A percentile compares a stretch with the other conserved stretches of the same genome.
These are phyloP conservation scores for Unio delphinus DNA, from an alignment of 2,888 invertebrate species.

Conservation along the genomic window DNA sequence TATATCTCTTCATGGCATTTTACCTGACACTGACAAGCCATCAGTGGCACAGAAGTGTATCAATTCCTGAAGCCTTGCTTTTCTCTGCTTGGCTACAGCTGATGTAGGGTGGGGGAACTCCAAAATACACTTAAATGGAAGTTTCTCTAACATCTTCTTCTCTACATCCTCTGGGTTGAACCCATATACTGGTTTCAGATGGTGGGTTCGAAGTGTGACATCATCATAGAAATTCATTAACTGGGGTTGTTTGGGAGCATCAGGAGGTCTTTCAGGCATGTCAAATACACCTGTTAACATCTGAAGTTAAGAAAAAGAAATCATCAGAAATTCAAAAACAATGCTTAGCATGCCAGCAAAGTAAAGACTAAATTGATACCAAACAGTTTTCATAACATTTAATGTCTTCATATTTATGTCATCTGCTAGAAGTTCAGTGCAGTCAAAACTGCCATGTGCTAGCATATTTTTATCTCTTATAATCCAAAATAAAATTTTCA, in stretches of 20 bases:
- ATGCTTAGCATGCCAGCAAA: too few relatives aligned
- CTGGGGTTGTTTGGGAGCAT: conserved; percentile 54
- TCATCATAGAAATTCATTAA: conserved; percentile 63
- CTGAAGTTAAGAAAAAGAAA: conserved; percentile 21
- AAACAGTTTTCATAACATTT: too few relatives aligned
- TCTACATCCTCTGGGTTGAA: conserved; percentile 63
- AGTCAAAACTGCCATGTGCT: too few relatives aligned
- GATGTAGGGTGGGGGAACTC: conserved; percentile 46
- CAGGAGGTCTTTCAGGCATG: conserved; percentile 46
- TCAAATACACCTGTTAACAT: conserved; percentile 54
- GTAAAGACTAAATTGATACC: too few relatives aligned
- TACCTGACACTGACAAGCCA: conserved; percentile 63
- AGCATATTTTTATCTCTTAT: too few relatives aligned
- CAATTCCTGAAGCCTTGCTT: conserved; percentile 68
- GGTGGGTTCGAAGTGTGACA: conserved; percentile 57
- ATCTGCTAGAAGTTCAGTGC: too few relatives aligned
- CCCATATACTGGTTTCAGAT: conserved; percentile 57
- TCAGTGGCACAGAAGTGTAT: conserved; percentile 66
- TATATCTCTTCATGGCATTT: not conserved
- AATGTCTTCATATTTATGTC: too few relatives aligned
- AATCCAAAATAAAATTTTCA: too few relatives aligned
- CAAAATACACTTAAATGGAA: conserved; percentile 43
- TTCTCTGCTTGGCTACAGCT: conserved; percentile 53
- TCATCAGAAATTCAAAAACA: too few relatives aligned
- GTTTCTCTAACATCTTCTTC: conserved; percentile 56